phyloP scores from a whole-genome alignment of 2,797 vertebrate species.

The Oophaga sylvatica region DNA sequence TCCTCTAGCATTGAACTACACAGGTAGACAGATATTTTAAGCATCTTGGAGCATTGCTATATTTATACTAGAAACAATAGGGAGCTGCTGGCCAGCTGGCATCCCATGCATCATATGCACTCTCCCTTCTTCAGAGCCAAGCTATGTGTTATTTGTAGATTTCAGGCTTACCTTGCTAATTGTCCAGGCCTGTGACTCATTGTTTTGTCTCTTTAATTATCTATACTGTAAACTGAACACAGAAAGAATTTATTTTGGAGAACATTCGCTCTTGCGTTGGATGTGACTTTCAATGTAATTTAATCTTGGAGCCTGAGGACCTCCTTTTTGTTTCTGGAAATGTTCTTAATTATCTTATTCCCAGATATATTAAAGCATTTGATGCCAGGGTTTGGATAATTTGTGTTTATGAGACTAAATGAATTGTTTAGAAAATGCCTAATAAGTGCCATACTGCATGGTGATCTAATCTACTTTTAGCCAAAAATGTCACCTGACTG shows the following conservation, averaged over 20 bases:
- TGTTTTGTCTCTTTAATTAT: conserved; percentile 12
- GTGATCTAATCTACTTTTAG: not conserved
- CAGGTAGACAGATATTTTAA: conserved; percentile 45
- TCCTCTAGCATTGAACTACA: conserved; percentile 16
- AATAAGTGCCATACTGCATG: not conserved
- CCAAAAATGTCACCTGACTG: not conserved
- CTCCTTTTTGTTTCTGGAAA: conserved; percentile 1
- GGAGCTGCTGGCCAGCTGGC: conserved; percentile 41
- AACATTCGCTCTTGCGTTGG: not conserved
- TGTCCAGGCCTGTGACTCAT: conserved; percentile 20
- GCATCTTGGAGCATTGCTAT: conserved; percentile 21
- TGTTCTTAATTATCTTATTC: not conserved
- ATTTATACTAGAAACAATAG: conserved; percentile 48
- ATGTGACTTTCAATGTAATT: not conserved
- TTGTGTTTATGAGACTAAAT: not conserved
- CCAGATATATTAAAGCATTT: not conserved
- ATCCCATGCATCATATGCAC: conserved; percentile 31
- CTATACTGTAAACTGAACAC: not conserved
- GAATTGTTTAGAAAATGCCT: not conserved
- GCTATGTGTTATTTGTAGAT: conserved; percentile 12
- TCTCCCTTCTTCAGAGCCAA: not conserved
- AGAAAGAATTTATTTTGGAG: not conserved
- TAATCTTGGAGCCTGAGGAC: not conserved
- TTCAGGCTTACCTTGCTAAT: conserved; percentile 30
- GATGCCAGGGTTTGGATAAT: not conserved